Percentiles rank a stretch among this genome's conserved stretches.
Conservation (phyloP, 2,888 invertebrate species). For the Chouioia cunea region DNA sequence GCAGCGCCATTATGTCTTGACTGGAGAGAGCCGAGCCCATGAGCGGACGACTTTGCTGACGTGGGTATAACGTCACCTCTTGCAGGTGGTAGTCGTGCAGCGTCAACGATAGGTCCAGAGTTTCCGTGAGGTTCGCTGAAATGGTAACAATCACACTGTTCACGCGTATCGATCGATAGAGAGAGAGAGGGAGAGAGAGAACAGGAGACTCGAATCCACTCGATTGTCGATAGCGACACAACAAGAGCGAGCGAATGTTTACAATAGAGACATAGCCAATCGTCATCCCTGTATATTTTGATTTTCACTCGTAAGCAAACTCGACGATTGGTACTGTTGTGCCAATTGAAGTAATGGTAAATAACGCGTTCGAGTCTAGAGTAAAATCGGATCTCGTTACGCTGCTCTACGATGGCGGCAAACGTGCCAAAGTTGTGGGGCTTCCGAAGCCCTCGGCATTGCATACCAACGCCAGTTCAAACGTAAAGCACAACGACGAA, state of each 20-base stretch:
- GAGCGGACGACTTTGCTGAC: conserved; percentile 61
- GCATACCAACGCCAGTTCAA: not conserved
- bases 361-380: too few species aligned
- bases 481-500: conserved; percentile 1
- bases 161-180: too few species aligned
- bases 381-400: conserved; percentile 49
- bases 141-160: too few species aligned
- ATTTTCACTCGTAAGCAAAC: too few species aligned
- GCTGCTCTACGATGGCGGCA: conserved; percentile 16
- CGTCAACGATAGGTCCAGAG: conserved; percentile 72
- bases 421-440: conserved; percentile 32
- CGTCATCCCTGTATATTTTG: too few species aligned
- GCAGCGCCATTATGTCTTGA: conserved; percentile 74
- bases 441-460: conserved; percentile 49
- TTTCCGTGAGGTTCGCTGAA: conserved; percentile 73
- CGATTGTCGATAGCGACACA: too few species aligned
- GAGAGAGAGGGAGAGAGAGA: too few species aligned
- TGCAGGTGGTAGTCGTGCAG: conserved; percentile 76
- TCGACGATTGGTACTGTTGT: too few species aligned
- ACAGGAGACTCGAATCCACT: too few species aligned
- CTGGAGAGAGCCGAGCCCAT: conserved; percentile 69
- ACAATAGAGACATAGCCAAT: too few species aligned
- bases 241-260: too few species aligned
- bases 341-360: too few species aligned
- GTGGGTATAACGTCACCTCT: conserved; percentile 75